Evolutionary conservation across 2,888 invertebrate genomes (phyloP), one percentile per base, ranked within the genome.

Genomic region (Mythimna albipuncta): DNA sequence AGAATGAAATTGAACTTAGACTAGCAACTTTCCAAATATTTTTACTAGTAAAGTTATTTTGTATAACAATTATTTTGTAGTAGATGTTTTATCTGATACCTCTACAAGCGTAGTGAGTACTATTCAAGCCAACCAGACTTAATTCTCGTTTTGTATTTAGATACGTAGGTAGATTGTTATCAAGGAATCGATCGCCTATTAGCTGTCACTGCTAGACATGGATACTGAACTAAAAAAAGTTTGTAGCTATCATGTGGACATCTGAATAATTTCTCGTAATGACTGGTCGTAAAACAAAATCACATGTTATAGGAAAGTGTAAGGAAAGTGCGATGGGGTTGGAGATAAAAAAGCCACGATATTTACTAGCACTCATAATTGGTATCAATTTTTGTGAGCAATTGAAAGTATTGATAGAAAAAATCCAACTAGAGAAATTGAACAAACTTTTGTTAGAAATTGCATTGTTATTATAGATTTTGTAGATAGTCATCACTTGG

Each of bases 111-210:
- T 59, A 47, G 52, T 72, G n/a, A 54, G 44, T 38, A 58, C 41
- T 35, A 73, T 64, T 50, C 9, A 59, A 75, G 69, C 83, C 70
- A 65, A 64, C 70, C 72, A 83, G 67, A 83, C 83, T 75, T 82
- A 82, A 72, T 75, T 72, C 64, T 68, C 41, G 59, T 73, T 77
- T 69, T 74, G 74, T 81, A 78, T 79, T 81, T 71, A 64, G 77
- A 77, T 65, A 79, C 32, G 26, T 44, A 81, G 69, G 58, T 79
- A 87, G 89, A 91, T 91, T 74, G 71, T 86, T 91, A 93, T 93
- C 92, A 80, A 77, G 85, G 89, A 89, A 92, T 92, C 92, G 90
- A 92, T 91, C 79, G 81, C 71, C 82, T 87, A 90, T 86, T 87
- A 88, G 35, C 38, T 41, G 69, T n/a, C 72, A 64, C 79, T 66